These are phyloP conservation scores for Stegostoma tigrinum DNA, from an alignment of 2,113 vertebrate species.

Conservation along the genomic window DNA sequence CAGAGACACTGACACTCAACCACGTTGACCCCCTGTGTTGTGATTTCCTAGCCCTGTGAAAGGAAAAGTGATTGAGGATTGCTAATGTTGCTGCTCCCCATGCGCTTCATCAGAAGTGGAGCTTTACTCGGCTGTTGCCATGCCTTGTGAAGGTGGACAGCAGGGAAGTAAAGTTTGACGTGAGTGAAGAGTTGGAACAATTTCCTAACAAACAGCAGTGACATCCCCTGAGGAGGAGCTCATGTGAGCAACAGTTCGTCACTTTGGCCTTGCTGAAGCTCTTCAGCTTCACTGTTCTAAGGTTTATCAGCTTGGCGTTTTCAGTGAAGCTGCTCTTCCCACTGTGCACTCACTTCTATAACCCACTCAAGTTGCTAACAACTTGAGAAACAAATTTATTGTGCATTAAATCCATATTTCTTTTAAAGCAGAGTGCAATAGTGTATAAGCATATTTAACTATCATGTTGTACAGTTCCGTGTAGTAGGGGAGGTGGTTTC, in stretches of 20 bases:
- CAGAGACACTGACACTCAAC: too few relatives aligned
- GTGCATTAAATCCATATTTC: background rate
- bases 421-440: background rate
- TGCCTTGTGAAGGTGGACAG: too few relatives aligned
- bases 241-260: background rate
- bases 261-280: background rate
- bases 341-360: background rate
- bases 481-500: background rate
- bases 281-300: background rate
- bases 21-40: too few relatives aligned
- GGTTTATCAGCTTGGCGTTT: background rate
- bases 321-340: background rate
- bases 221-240: background rate
- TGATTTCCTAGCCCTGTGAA: background rate
- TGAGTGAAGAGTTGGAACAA: background rate
- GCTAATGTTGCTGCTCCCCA: background rate
- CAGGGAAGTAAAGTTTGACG: background rate
- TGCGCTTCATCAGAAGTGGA: background rate
- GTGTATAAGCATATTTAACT: background rate
- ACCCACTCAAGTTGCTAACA: background rate
- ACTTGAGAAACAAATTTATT: background rate
- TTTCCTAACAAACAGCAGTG: background rate
- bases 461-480: background rate
- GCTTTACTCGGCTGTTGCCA: background rate
- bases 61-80: background rate